phyloP scores from a whole-genome alignment of 1,140 invertebrate species.

The Cotesia glomerata region DNA sequence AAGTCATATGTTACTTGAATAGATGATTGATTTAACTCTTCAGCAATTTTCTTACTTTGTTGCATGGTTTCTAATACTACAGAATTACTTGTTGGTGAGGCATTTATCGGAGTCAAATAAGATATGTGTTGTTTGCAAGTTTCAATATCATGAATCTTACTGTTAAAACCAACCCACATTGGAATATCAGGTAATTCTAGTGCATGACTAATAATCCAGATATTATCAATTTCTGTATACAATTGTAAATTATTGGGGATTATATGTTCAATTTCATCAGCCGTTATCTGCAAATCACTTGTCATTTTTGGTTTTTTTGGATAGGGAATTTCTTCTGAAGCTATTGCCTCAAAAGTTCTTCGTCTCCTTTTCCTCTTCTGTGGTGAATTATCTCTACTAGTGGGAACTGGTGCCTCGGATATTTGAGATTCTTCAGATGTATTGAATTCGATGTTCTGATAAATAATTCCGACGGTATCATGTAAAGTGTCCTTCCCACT shows the following conservation, averaged over 20 bases:
- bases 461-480: slow-evolving; percentile 23
- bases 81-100: slow-evolving; percentile 35
- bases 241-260: no score
- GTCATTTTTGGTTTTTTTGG: no score
- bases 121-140: background rate
- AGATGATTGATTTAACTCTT: slow-evolving; percentile 42
- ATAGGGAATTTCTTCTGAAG: background rate
- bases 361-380: background rate
- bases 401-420: background rate
- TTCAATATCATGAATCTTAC: no score
- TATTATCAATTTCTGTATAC: no score
- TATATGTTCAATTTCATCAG: no score
- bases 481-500: slow-evolving; percentile 22
- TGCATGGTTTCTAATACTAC: slow-evolving; percentile 44
- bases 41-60: slow-evolving; percentile 14
- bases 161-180: no score
- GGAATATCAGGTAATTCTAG: no score
- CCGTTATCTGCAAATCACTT: no score
- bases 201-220: no score
- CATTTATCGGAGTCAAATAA: slow-evolving; percentile 42
- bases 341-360: background rate
- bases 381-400: background rate
- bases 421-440: background rate
- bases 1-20: slow-evolving; percentile 49
- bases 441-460: slow-evolving; percentile 1